A percentile compares a stretch with the other conserved stretches of the same genome.
phyloP scores from a whole-genome alignment of 2,888 invertebrate genomes.

The Volucella inflata region DNA sequence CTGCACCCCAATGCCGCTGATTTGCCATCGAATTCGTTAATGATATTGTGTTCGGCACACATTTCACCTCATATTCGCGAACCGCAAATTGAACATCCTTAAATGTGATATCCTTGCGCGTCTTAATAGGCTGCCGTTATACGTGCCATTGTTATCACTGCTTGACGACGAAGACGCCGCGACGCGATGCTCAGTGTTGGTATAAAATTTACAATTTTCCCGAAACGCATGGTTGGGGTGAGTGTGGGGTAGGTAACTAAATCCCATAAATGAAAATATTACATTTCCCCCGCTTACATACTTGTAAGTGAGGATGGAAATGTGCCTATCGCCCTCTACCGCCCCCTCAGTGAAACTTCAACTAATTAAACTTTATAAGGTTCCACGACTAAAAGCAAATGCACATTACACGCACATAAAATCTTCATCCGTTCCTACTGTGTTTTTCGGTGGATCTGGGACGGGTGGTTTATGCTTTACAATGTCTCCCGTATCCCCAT shows the following conservation, averaged over 20 bases:
- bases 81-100: slow-evolving; percentile 66
- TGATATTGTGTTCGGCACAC: slow-evolving; percentile 26
- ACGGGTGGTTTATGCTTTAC: slow-evolving; percentile 32
- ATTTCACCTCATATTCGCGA: slow-evolving; percentile 21
- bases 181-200: slow-evolving; percentile 22
- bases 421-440: slow-evolving; percentile 31
- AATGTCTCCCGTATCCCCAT: not conserved
- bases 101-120: slow-evolving; percentile 58
- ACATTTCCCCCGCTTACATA: slow-evolving; percentile 14
- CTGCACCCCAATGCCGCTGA: not conserved
- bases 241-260: not conserved
- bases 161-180: slow-evolving; percentile 29
- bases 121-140: slow-evolving; percentile 64
- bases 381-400: slow-evolving; percentile 72
- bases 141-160: slow-evolving; percentile 63
- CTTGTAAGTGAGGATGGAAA: not conserved
- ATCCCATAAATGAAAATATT: slow-evolving; percentile 52
- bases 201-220: slow-evolving; percentile 19
- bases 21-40: slow-evolving; percentile 36
- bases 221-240: slow-evolving; percentile 16
- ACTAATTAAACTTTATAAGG: slow-evolving; percentile 74
- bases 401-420: slow-evolving; percentile 70
- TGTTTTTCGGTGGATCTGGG: not conserved
- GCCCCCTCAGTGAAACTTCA: slow-evolving; percentile 38
- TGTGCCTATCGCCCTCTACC: not conserved